A percentile compares a stretch with the other conserved stretches of the same genome.
Evolutionary conservation across 2,888 invertebrate species (phyloP).

Genomic region (Onthophagus sagittarius): DNA sequence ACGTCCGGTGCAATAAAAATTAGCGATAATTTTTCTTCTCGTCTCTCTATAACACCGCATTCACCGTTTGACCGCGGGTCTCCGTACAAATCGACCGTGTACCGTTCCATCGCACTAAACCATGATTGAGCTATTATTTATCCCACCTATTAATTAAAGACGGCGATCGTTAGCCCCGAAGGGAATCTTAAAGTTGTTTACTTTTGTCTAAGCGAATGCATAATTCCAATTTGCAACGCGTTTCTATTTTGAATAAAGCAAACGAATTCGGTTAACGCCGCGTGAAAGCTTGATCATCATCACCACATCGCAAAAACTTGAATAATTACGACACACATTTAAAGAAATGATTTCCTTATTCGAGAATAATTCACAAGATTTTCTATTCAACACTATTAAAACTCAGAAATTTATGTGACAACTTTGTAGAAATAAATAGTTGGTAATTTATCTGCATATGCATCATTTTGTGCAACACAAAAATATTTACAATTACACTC

Average conservation of each 20-base stretch:
- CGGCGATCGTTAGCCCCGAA: neutral
- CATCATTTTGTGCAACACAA: too few relatives aligned
- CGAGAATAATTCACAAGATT: neutral
- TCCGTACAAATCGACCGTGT: neutral
- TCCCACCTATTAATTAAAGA: neutral
- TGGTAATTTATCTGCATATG: too few relatives aligned
- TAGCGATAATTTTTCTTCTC: neutral
- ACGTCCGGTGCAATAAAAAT: neutral
- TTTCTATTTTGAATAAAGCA: neutral
- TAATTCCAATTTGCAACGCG: neutral
- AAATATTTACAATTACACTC: too few relatives aligned
- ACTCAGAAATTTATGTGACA: too few relatives aligned
- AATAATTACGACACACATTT: neutral
- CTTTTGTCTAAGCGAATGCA: neutral
- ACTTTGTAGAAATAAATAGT: too few relatives aligned
- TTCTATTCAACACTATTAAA: neutral
- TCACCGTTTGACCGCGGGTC: neutral
- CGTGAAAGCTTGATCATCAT: neutral
- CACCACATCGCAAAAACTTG: neutral
- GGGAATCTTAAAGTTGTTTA: neutral
- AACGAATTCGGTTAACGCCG: neutral
- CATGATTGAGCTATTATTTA: neutral
- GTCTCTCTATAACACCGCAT: neutral
- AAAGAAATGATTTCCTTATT: neutral
- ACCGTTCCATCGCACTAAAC: neutral